These are phyloP conservation scores for Leptopilina syphax DNA, from an alignment of 2,888 invertebrate genomes.

Conservation along the genomic window DNA sequence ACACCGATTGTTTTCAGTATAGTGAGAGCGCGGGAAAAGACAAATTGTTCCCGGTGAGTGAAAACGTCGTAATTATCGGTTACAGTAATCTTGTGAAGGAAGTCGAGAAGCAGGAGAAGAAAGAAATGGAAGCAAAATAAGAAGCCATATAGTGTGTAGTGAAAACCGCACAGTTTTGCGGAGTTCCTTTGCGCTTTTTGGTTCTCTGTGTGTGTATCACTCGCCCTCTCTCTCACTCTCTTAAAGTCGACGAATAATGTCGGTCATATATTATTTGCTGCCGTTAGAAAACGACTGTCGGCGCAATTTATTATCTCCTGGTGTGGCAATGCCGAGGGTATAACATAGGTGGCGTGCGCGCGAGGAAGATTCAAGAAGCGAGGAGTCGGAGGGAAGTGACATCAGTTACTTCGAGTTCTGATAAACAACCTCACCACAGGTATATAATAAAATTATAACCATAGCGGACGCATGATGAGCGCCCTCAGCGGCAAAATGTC, in stretches of 20 bases:
- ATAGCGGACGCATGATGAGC: conserved; percentile 59
- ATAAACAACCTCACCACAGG: conserved; percentile 69
- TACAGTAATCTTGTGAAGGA: neutral
- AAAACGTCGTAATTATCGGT: conserved; percentile 68
- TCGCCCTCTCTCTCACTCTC: conserved; percentile 14
- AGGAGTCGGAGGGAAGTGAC: conserved; percentile 45
- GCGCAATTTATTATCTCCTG: conserved; percentile 66
- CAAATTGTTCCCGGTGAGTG: conserved; percentile 68
- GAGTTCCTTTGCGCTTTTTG: conserved; percentile 55
- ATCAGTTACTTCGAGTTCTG: conserved; percentile 60
- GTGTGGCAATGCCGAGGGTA: conserved; percentile 49
- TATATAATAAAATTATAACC: conserved; percentile 74
- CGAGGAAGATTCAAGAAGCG: conserved; percentile 35
- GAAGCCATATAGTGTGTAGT: too few relatives aligned
- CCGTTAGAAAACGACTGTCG: conserved; percentile 63
- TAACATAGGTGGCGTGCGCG: conserved; percentile 34
- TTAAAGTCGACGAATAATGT: conserved; percentile 53
- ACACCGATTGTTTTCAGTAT: conserved; percentile 46
- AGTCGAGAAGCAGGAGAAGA: too few relatives aligned
- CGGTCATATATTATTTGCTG: conserved; percentile 67
- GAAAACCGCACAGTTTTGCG: conserved; percentile 33
- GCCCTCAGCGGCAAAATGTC: conserved; percentile 69
- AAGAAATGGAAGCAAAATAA: too few relatives aligned
- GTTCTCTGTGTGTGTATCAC: conserved; percentile 52
- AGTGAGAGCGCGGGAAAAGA: conserved; percentile 54